Evolutionary conservation across 2,888 invertebrate species (phyloP).

Genomic region (Polydrusus cervinus): DNA sequence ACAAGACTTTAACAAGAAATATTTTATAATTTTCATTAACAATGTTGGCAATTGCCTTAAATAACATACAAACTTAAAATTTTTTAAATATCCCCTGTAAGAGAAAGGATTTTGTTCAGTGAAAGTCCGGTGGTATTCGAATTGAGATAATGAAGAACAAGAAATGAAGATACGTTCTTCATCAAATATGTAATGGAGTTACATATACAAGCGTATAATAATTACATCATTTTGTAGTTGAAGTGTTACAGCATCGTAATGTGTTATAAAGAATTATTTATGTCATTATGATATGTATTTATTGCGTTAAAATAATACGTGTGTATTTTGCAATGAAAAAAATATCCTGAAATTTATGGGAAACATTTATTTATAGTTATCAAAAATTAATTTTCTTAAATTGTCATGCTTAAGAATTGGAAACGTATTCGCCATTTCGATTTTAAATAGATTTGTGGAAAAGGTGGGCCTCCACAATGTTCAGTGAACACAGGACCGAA

Average conservation of each 20-base stretch:
- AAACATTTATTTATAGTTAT: too few relatives aligned
- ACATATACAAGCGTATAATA: background rate
- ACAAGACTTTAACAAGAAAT: too few relatives aligned
- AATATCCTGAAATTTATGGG: too few relatives aligned
- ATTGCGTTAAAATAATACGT: background rate
- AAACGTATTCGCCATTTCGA: too few relatives aligned
- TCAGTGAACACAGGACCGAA: too few relatives aligned
- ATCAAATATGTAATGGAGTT: constrained; percentile 7
- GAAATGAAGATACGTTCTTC: constrained; percentile 17
- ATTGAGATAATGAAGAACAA: background rate
- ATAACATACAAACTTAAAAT: background rate
- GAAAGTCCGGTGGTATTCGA: constrained; percentile 11
- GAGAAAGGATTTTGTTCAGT: constrained; percentile 22
- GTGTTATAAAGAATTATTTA: background rate
- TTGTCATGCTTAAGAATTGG: too few relatives aligned
- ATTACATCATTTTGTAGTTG: constrained; percentile 14
- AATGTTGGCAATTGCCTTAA: too few relatives aligned
- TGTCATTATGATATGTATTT: background rate
- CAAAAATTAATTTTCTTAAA: too few relatives aligned
- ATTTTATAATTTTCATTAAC: too few relatives aligned
- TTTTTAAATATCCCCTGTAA: constrained; percentile 20
- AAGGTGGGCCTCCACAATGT: too few relatives aligned
- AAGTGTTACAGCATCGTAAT: constrained; percentile 1
- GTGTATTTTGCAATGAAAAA: background rate
- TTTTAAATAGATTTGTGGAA: too few relatives aligned